Conservation (phyloP, 2,888 invertebrate species). For the Platypus cylindrus region DNA sequence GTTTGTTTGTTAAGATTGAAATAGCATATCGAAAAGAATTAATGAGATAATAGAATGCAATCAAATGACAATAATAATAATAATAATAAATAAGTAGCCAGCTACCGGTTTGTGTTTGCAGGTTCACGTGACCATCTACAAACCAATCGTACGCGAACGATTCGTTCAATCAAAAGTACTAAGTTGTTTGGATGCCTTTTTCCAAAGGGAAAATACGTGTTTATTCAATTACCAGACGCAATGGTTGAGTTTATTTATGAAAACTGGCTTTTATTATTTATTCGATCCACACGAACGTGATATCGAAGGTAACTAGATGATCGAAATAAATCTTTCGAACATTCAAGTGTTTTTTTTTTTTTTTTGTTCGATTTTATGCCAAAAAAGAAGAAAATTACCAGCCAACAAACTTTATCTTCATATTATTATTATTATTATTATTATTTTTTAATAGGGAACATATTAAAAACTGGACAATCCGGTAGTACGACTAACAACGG, state of each 20-base stretch:
- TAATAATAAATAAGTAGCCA: too few relatives aligned
- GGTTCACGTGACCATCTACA: constrained; percentile 25
- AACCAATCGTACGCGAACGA: constrained; percentile 24
- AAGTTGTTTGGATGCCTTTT: constrained; percentile 41
- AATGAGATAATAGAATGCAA: too few relatives aligned
- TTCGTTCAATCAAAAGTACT: constrained; percentile 20
- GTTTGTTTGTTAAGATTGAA: too few relatives aligned
- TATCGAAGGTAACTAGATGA: constrained; percentile 31
- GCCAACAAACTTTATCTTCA: neutral
- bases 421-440: neutral
- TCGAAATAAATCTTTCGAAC: neutral
- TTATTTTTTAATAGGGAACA: constrained; percentile 6
- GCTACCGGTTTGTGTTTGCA: too few relatives aligned
- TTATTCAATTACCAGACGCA: constrained; percentile 42
- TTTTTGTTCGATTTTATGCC: too few relatives aligned
- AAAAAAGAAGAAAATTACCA: neutral
- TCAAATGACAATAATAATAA: too few relatives aligned
- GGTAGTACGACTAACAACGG: too few relatives aligned
- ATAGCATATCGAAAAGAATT: too few relatives aligned
- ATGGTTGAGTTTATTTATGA: constrained; percentile 43
- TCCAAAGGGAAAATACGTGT: constrained; percentile 42
- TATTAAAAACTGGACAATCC: constrained; percentile 9
- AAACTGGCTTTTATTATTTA: constrained; percentile 42
- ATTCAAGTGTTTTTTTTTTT: too few relatives aligned
- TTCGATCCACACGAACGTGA: constrained; percentile 48